Base-by-base conservation (phyloP, 2,888 invertebrate genomes). In the Dioctria rufipes region DNA sequence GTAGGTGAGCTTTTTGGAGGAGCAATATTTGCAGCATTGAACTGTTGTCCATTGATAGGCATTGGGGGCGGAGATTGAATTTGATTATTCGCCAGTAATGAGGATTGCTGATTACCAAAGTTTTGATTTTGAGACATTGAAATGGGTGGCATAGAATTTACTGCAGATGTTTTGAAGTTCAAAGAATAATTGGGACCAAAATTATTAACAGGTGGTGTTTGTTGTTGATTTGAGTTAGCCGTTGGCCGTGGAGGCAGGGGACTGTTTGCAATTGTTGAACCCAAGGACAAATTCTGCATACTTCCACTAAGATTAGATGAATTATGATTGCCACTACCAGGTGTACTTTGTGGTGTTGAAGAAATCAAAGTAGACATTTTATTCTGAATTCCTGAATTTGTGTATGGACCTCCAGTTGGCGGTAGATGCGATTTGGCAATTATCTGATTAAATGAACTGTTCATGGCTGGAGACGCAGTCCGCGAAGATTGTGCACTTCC, bases 401-500 rank as follows among this genome's bases (percentile, higher is more conserved):
- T 8, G 42, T 46, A 77, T 9, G 8, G 46, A 13, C 78, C 37
- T 5, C 25, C 69, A 42, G 51, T 61, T 65, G 80, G 83, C 78
- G 78, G 81, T 25, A 81, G 83, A 46, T 63, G 81, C 40, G 81
- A 75, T 69, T 82, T 79, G 61, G 65, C 67, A 69, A 63, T 61
- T 63, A 63, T 25, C 13, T 82, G 79, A 81, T 80, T 83, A 3
- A 83, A 82, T 5, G 84, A 83, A 78, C 78, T 83, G 79, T 85
- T 85, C 63, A 84, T 61, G 25, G 85, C 86, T 0, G 89, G 88
- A 43, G 88, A 88, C 4, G 87, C 86, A 37, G 89, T 90, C 69
- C 89, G 85, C 4, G 89, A 89, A 51, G 89, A 89, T 60, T 87
- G 86, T 46, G 85, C 84, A 83, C 89, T 88, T 82, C 82, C 80